Evolutionary conservation across 2,797 vertebrate species (phyloP), one percentile per base, ranked within the genome.

Genomic region (Alca torda): DNA sequence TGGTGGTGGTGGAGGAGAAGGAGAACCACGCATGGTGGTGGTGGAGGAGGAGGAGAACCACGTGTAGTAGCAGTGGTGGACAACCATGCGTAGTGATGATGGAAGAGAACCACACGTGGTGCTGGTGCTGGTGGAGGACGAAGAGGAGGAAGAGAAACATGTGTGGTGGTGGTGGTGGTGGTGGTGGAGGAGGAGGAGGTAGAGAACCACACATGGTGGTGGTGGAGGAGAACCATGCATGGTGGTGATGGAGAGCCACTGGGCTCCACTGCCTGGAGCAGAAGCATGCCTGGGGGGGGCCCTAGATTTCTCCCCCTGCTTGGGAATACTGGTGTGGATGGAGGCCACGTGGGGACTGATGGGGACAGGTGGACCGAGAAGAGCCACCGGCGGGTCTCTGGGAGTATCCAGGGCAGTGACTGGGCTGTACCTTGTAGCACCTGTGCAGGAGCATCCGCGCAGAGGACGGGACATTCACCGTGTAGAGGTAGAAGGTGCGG

Each of bases 401-500:
- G 69, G 31, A 30, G 14, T 13, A 0, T 3, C 41, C 25, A 1
- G 0, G 9, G 46, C 8, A 1, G 13, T 3, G 41, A 0, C 9
- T 9, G 13, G 59, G 35, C 11, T 4, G 26, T 89, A 99, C 99
- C 99, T 99, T 99, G 96, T 99, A 99, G 95, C 99, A 99, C 48
- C 98, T 97, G 89, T 99, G 99, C 46, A 99, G 98, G 91, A 99
- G 96, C 98, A 99, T 98, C 39, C 99, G 98, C 3, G 99, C 98
- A 0, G 98, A 98, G 4, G 98, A 95, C 21, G 98, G 98, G 53
- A 99, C 98, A 92, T 99, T 99, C 84, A 99, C 99, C 0, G 99
- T 98, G 93, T 99, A 99, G 75, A 99, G 98, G 97, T 99, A 99
- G 97, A 99, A 99, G 31, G 99, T 99, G 61, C 99, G 98, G 67